Evolutionary conservation across 1,140 invertebrate species (phyloP), one percentile per base, ranked within the genome.

Genomic region (Chionoecetes opilio): DNA sequence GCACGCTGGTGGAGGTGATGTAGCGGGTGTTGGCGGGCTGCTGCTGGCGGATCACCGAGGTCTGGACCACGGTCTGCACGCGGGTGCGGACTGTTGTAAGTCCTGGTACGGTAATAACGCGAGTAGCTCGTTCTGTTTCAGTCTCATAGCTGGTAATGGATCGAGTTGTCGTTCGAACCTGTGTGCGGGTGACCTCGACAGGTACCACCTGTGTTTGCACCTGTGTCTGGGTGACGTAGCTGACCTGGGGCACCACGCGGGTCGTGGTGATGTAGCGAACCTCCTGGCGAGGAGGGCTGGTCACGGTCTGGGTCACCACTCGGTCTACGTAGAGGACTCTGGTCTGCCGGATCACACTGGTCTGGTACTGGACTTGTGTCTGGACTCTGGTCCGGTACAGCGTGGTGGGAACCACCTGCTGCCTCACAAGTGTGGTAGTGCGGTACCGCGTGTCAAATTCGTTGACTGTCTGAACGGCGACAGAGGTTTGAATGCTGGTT

Each of bases 51-150:
- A 93, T 63, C 32, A 95, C 29, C n/a, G 94, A 95, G 35, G 94
- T 95, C 35, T 95, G 94, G 84, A 95, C 94, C 29, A 95, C 91
- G 8, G 91, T 95, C 87, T 95, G 94, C 35, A 95, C 94, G 31
- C 94, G 91, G 46, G 94, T 95, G n/a, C 86, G 94, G 8, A 95
- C 84, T 75, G 92, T 91, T 29, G 91, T 63, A 53, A n/a, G 94
- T 82, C 94, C 94, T 29, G 94, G 90, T 8, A 92, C 38, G 41
- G 94, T 38, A 35, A 95, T 91, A 0, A 95, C 90, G 5, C 82
- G 41, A 38, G 94, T 95, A 29, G 87, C 75, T 91, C 53, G 38
- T 35, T 41, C 37, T 2, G 11, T 21, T 75, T 95, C 82, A 6
- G 94, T 95, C 46, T 95, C 29, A 35, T 92, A 95, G 46, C 92